These are phyloP conservation scores for Copidosoma aretas DNA, from an alignment of 2,888 invertebrate species.

Conservation along the genomic window DNA sequence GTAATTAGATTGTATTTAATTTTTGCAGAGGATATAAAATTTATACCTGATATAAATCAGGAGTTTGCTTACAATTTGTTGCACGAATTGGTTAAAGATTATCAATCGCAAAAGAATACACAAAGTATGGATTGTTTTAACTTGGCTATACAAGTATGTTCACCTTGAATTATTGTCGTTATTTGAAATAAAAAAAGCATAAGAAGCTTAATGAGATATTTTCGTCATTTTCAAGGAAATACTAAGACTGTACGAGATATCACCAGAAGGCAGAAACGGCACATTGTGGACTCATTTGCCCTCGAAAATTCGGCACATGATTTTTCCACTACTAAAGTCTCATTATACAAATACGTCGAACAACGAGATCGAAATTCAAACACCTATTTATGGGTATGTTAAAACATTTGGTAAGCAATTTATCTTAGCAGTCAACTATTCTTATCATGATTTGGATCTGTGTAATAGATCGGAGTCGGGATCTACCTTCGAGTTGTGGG, in stretches of 20 bases:
- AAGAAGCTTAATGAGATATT: not conserved
- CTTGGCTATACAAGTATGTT: slow-evolving; percentile 70
- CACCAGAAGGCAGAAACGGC: slow-evolving; percentile 69
- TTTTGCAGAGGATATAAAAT: slow-evolving; percentile 63
- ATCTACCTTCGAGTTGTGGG: slow-evolving; percentile 76
- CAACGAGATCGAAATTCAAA: slow-evolving; percentile 52
- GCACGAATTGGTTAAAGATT: slow-evolving; percentile 74
- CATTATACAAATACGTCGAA: slow-evolving; percentile 58
- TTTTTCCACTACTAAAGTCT: slow-evolving; percentile 77
- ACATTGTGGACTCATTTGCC: slow-evolving; percentile 76
- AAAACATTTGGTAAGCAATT: slow-evolving; percentile 8
- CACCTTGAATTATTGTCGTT: not conserved
- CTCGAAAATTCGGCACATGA: slow-evolving; percentile 76
- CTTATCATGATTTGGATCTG: slow-evolving; percentile 2
- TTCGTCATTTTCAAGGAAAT: slow-evolving; percentile 67
- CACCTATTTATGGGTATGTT: slow-evolving; percentile 61
- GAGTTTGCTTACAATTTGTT: slow-evolving; percentile 76
- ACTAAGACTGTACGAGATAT: slow-evolving; percentile 74
- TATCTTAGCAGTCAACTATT: not conserved
- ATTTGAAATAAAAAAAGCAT: not conserved
- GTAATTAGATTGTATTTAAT: no score
- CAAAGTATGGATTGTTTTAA: slow-evolving; percentile 81
- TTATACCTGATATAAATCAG: slow-evolving; percentile 73
- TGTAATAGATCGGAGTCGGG: slow-evolving; percentile 69
- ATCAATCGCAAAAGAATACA: slow-evolving; percentile 80